Base-by-base conservation (phyloP, 2,888 invertebrate species). In the Chrysolina oricalcia region DNA sequence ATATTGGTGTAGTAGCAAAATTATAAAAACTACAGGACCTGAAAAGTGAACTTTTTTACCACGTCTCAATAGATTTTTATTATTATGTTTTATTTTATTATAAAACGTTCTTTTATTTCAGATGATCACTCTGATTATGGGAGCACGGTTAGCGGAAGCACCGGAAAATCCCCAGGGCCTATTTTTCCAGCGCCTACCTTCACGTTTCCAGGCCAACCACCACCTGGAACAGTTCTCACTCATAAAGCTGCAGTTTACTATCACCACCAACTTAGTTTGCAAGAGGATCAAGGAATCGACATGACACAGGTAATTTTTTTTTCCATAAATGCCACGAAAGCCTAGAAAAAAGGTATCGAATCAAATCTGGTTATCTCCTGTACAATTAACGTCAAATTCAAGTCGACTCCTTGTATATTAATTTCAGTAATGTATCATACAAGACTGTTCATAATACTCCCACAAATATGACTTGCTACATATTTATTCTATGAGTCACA, bases 231-330 rank as follows among this genome's bases (percentile, higher is more conserved):
- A 84, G 93, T 93, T 3, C 92, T 94, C 82, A 94, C 94, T 5
- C 94, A 94, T 86, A 94, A 94, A 85, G 93, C 93, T 0, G 94
- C 94, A 0, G 94, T 94, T 1, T 94, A 93, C 87, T 95, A 95
- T 89, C 94, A 95, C 84, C 95, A 95, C 83, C 95, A 95, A 89
- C 91, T 95, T 82, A 94, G 95, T 76, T 90, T 96, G 77, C 94
- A 95, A 86, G 96, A 96, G 88, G 96, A 96, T 88, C 96, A 96
- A 89, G 96, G 96, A 78, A 96, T 96, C 85, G 96, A 96, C 89
- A 93, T 95, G 92, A 95, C 95, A 80, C 95, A 95, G 92, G 94
- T 94, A 79, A 48, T 70, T 23, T 8, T 70, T 5, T 11, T 35
- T 0, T 6, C 4, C 4, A 35, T 6, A 35, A 35, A 35, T 35